Conservation (phyloP, 2,888 invertebrate species). For the Papilio protenor region DNA sequence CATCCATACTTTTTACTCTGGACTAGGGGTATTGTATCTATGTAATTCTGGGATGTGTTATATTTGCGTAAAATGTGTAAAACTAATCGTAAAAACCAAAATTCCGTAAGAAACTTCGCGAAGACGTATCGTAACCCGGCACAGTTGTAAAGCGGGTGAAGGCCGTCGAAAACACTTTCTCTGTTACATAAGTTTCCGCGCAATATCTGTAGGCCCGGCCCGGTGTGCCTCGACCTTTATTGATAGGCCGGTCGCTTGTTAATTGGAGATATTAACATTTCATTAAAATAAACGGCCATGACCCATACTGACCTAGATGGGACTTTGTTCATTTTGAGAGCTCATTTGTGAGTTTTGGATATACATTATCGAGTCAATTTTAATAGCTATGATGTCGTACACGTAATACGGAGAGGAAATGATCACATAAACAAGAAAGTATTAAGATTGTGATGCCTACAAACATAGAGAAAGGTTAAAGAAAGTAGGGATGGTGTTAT, state of each 20-base stretch:
- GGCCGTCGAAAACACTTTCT: constrained; percentile 75
- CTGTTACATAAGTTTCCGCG: constrained; percentile 58
- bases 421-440: too few species aligned
- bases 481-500: too few species aligned
- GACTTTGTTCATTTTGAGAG: not conserved
- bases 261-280: constrained; percentile 9
- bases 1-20: too few species aligned
- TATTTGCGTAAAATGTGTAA: not conserved
- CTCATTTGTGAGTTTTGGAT: not conserved
- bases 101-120: constrained; percentile 46
- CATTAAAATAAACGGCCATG: constrained; percentile 13
- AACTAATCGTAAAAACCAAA: not conserved
- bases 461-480: too few species aligned
- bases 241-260: constrained; percentile 14
- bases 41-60: too few species aligned
- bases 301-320: constrained; percentile 2
- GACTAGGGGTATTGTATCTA: too few species aligned
- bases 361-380: too few species aligned
- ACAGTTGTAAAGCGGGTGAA: constrained; percentile 66
- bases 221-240: constrained; percentile 46
- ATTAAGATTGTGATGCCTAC: too few species aligned
- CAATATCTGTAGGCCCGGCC: constrained; percentile 23
- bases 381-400: too few species aligned
- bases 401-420: too few species aligned
- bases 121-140: constrained; percentile 54